A percentile compares a stretch with the other conserved stretches of the same genome.
phyloP scores from a whole-genome alignment of 2,113 vertebrate species.

The Epinephelus moara region DNA sequence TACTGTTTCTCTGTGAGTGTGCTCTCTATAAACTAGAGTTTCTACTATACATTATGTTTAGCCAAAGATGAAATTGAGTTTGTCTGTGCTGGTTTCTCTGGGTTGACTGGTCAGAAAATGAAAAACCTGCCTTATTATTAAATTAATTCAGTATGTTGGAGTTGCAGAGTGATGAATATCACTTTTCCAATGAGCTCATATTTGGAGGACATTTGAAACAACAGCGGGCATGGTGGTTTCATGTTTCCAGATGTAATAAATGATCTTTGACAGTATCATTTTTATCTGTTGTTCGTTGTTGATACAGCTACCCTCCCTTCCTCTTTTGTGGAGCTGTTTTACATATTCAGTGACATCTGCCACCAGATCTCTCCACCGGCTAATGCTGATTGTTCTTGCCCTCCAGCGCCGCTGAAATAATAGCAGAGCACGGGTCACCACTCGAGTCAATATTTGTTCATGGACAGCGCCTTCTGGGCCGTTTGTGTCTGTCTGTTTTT shows the following conservation, averaged over 20 bases:
- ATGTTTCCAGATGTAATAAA: background rate
- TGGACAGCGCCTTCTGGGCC: slow-evolving; percentile 10
- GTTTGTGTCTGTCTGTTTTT: slow-evolving; percentile 4
- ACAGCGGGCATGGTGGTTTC: fast-evolving
- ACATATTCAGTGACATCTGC: slow-evolving; percentile 68
- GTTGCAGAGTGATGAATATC: background rate
- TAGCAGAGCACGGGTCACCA: slow-evolving; percentile 24
- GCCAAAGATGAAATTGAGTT: background rate
- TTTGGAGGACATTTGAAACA: background rate
- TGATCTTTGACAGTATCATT: background rate
- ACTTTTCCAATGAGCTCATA: slow-evolving; percentile 16
- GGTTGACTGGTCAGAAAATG: background rate
- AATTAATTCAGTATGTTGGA: background rate
- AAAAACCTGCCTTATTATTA: background rate
- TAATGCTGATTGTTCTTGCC: slow-evolving; percentile 25
- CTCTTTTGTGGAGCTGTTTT: slow-evolving; percentile 10
- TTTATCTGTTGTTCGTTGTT: slow-evolving; percentile 21
- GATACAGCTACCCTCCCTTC: slow-evolving; percentile 2
- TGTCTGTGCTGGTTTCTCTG: background rate
- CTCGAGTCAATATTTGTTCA: slow-evolving; percentile 67
- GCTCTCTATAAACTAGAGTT: background rate
- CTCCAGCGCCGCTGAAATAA: slow-evolving; percentile 40
- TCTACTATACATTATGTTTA: background rate
- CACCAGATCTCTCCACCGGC: background rate
- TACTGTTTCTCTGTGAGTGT: no score